Evolutionary conservation across 2,888 invertebrate genomes (phyloP).

Genomic region (Mantis religiosa): DNA sequence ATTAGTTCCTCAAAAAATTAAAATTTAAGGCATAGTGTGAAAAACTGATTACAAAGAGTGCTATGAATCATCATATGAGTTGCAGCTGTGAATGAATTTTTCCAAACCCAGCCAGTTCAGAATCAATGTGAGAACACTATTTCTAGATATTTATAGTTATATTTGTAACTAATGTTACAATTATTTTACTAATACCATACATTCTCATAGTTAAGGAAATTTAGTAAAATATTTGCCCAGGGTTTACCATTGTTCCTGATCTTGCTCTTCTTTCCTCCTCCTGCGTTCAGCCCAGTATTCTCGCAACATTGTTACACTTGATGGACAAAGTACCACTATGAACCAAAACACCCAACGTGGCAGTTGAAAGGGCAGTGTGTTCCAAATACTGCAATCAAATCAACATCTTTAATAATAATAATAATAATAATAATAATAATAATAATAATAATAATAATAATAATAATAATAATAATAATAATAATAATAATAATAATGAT

Average conservation of each 20-base stretch:
- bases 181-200: no score
- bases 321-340: constrained; percentile 25
- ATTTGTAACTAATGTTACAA: no score
- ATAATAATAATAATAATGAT: background rate
- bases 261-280: constrained; percentile 50
- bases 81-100: no score
- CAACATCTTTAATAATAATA: background rate
- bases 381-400: constrained; percentile 43
- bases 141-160: no score
- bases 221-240: no score
- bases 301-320: constrained; percentile 15
- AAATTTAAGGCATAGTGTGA: no score
- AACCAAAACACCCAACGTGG: constrained; percentile 59
- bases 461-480: no score
- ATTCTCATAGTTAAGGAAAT: background rate
- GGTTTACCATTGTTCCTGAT: background rate
- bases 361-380: constrained; percentile 82
- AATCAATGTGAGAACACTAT: no score
- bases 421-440: background rate
- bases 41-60: no score
- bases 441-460: background rate
- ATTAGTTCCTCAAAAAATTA: no score
- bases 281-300: constrained; percentile 49
- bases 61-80: no score
- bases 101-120: no score